These are phyloP conservation scores for Acanthosoma haemorrhoidale DNA, from an alignment of 2,888 invertebrate genomes.

Conservation along the genomic window DNA sequence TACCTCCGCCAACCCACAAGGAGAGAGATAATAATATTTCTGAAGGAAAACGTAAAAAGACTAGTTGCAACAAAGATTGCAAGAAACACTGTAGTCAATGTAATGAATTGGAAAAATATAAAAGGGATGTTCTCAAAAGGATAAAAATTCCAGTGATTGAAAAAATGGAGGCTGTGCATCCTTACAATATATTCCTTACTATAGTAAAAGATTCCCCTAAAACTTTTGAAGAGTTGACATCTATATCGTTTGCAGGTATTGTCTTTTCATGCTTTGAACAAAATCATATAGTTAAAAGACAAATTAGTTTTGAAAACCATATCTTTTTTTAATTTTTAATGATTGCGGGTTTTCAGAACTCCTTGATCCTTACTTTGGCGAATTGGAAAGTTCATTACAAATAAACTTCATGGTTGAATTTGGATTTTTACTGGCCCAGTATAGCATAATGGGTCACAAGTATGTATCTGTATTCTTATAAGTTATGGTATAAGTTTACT, in stretches of 20 bases:
- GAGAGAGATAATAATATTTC: background rate
- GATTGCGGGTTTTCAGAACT: slow-evolving; percentile 57
- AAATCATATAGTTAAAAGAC: background rate
- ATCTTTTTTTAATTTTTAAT: background rate
- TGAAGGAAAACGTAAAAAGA: too few relatives aligned
- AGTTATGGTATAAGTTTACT: too few relatives aligned
- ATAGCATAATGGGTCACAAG: slow-evolving; percentile 69
- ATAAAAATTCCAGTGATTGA: slow-evolving; percentile 55
- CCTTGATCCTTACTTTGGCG: slow-evolving; percentile 70
- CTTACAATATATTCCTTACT: slow-evolving; percentile 71
- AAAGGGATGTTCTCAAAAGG: slow-evolving; percentile 32
- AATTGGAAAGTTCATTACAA: slow-evolving; percentile 69
- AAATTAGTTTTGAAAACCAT: background rate
- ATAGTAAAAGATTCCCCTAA: slow-evolving; percentile 59
- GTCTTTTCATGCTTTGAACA: background rate
- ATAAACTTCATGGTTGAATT: slow-evolving; percentile 91
- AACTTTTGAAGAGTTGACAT: slow-evolving; percentile 60
- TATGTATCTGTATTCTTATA: slow-evolving; percentile 45
- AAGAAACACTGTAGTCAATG: background rate
- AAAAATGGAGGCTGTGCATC: slow-evolving; percentile 61
- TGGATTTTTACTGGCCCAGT: slow-evolving; percentile 82
- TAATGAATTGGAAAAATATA: slow-evolving; percentile 29
- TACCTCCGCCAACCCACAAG: background rate
- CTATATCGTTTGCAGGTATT: slow-evolving; percentile 63
- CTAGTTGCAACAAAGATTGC: background rate